These are phyloP conservation scores for Heterotilapia buettikoferi DNA, from an alignment of 2,113 vertebrate genomes.

Conservation along the genomic window DNA sequence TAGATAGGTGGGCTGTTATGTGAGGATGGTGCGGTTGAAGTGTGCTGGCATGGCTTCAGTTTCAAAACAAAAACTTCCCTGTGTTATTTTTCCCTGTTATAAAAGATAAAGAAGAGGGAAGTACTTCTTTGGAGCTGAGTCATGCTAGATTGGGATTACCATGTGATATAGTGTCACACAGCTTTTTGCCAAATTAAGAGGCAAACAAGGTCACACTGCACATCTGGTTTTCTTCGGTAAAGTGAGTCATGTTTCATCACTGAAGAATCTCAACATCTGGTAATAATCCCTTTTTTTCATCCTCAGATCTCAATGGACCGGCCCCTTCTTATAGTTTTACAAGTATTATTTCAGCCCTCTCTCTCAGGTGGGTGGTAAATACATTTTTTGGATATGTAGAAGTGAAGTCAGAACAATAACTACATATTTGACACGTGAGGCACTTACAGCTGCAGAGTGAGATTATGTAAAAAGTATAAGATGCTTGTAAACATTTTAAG, in stretches of 20 bases:
- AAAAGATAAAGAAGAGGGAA: neutral
- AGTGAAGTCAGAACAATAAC: neutral
- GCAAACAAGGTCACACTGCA: neutral
- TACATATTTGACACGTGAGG: neutral
- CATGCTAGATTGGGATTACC: neutral
- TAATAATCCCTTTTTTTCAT: neutral
- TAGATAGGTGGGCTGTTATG: neutral
- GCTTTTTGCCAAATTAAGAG: neutral
- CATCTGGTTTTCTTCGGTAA: neutral
- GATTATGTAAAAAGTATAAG: neutral
- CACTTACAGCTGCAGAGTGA: neutral
- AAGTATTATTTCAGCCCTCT: slow-evolving; percentile 20
- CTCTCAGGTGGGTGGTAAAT: slow-evolving; percentile 37
- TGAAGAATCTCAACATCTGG: neutral
- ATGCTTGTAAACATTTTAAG: neutral
- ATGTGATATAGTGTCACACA: neutral
- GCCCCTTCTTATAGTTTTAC: slow-evolving; percentile 28
- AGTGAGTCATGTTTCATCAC: neutral
- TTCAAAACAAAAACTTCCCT: neutral
- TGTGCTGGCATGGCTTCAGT: neutral
- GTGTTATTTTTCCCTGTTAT: neutral
- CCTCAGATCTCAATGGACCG: slow-evolving; percentile 57
- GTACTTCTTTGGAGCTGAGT: neutral
- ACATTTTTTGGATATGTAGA: neutral
- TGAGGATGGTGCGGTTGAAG: neutral